Percentiles rank a stretch among this genome's conserved stretches.
phyloP scores from a whole-genome alignment of 2,113 vertebrate genomes.

The Sceloporus tristichus region DNA sequence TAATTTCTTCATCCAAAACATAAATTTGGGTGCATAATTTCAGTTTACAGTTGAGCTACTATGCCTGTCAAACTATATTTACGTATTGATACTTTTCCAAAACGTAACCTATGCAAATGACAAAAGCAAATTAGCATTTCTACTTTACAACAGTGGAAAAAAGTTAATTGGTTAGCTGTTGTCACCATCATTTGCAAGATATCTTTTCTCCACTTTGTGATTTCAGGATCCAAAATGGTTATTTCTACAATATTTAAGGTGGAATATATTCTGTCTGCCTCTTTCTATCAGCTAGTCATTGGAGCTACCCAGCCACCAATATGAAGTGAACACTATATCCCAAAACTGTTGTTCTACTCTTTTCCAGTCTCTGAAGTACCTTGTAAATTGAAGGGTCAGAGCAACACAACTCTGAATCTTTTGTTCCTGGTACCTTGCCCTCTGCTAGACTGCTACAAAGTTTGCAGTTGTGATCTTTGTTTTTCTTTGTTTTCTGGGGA shows the following conservation, averaged over 20 bases:
- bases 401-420: not conserved
- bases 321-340: not conserved
- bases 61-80: not conserved
- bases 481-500: slow-evolving; percentile 21
- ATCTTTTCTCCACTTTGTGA: not conserved
- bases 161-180: not conserved
- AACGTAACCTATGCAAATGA: not conserved
- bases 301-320: not conserved
- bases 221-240: not conserved
- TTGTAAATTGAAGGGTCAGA: not conserved
- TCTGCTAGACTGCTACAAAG: slow-evolving; percentile 13
- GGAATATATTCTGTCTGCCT: not conserved
- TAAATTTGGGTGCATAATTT: not conserved
- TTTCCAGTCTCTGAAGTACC: not conserved
- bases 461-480: not conserved
- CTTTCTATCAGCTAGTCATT: not conserved
- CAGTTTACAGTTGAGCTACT: not conserved
- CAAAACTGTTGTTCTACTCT: not conserved
- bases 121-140: not conserved
- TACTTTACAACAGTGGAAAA: not conserved
- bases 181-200: not conserved
- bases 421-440: not conserved
- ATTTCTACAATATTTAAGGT: not conserved
- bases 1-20: not conserved
- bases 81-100: not conserved